These are phyloP conservation scores for Bellardia bayeri DNA, from an alignment of 2,888 invertebrate species.

Conservation along the genomic window DNA sequence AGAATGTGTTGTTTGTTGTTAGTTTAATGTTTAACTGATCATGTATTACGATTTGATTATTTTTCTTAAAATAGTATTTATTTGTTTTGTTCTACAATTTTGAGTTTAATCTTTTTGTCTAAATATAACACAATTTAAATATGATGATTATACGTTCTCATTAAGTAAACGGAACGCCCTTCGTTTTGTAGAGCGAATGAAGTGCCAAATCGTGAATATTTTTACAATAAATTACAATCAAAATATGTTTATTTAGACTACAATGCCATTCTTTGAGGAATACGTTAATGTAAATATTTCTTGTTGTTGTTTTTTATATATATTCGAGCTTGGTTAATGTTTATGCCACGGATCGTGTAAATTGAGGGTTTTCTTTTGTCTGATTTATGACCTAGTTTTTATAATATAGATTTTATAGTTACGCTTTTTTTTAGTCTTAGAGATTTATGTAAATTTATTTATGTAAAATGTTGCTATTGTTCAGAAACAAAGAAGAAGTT, in stretches of 20 bases:
- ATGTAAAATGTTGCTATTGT: too few species aligned
- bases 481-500: too few species aligned
- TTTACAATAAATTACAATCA: not conserved
- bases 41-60: not conserved
- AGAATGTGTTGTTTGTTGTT: not conserved
- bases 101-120: not conserved
- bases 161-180: slow-evolving; percentile 13
- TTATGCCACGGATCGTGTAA: too few species aligned
- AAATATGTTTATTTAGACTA: slow-evolving; percentile 7
- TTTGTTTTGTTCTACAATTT: not conserved
- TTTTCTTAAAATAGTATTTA: not conserved
- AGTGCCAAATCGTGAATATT: slow-evolving; percentile 15
- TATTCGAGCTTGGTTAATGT: too few species aligned
- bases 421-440: too few species aligned
- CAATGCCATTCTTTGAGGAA: not conserved
- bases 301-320: too few species aligned
- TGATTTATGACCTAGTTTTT: too few species aligned
- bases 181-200: not conserved
- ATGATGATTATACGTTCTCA: not conserved
- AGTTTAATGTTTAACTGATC: not conserved
- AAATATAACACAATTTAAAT: not conserved
- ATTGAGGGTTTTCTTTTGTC: too few species aligned
- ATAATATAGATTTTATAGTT: too few species aligned
- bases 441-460: too few species aligned
- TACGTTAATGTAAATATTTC: too few species aligned